Conservation (phyloP, 2,113 vertebrate species). For the Nothobranchius furzeri region DNA sequence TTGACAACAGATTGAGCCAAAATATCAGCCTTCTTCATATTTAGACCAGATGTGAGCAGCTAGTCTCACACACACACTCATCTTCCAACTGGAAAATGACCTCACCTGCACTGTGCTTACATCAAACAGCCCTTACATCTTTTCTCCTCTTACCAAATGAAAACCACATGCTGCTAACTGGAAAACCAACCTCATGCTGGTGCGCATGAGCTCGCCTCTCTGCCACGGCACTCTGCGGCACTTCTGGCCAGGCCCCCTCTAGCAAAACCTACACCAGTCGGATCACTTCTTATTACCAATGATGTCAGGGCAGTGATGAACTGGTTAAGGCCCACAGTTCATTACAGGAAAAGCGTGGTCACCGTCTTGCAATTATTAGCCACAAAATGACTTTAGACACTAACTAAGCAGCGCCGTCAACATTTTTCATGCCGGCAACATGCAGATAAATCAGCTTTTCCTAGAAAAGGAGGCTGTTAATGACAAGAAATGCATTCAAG, state of each 20-base stretch:
- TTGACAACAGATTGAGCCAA: constrained; percentile 27
- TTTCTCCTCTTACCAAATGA: constrained; percentile 66
- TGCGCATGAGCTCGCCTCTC: constrained; percentile 20
- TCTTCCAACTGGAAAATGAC: constrained; percentile 69
- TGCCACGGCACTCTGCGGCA: background rate
- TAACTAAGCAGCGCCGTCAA: constrained; percentile 18
- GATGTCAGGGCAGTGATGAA: constrained; percentile 27
- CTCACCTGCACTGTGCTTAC: constrained; percentile 75
- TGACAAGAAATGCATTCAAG: constrained; percentile 49
- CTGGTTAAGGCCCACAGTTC: constrained; percentile 37
- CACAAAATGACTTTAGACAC: constrained; percentile 21
- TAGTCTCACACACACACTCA: constrained; percentile 23
- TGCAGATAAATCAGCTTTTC: constrained; percentile 37
- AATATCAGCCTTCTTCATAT: constrained; percentile 33
- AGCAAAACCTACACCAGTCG: constrained; percentile 24
- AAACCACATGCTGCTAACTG: constrained; percentile 68
- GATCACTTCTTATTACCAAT: constrained; percentile 45
- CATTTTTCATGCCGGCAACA: constrained; percentile 11
- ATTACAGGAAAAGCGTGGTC: constrained; percentile 15
- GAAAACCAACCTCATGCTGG: constrained; percentile 49
- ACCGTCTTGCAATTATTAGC: constrained; percentile 26
- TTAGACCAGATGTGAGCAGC: constrained; percentile 45
- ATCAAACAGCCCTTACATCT: constrained; percentile 73
- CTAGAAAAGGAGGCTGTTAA: constrained; percentile 42
- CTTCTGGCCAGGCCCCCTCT: constrained; percentile 22